A percentile compares a stretch with the other conserved stretches of the same genome.
Evolutionary conservation across 2,888 invertebrate genomes (phyloP).

Genomic region (Vesta saturnalis): DNA sequence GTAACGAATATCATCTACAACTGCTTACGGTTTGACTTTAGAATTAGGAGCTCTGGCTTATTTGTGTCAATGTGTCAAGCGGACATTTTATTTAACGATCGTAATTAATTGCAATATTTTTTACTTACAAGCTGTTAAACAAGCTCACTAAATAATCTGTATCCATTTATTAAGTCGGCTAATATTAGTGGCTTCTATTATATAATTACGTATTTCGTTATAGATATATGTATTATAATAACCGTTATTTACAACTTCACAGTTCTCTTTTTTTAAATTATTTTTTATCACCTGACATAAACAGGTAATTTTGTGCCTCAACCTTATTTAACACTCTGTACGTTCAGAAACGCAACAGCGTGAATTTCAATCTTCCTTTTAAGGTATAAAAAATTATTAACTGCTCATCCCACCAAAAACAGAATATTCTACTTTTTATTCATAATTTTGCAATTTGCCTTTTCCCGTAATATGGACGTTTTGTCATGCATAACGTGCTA

Average conservation of each 20-base stretch:
- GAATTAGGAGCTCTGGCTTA: slow-evolving; percentile 19
- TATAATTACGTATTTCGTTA: not conserved
- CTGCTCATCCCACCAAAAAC: too few relatives aligned
- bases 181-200: not conserved
- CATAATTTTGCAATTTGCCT: too few relatives aligned
- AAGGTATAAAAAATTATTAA: too few relatives aligned
- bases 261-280: too few relatives aligned
- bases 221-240: not conserved
- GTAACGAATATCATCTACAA: not conserved
- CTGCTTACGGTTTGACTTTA: slow-evolving; percentile 13
- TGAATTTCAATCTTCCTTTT: too few relatives aligned
- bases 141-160: not conserved
- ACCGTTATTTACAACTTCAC: not conserved
- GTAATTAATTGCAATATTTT: slow-evolving; percentile 23
- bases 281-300: too few relatives aligned
- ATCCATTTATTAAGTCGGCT: slow-evolving; percentile 8
- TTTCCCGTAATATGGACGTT: too few relatives aligned
- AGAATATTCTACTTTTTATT: too few relatives aligned
- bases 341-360: too few relatives aligned
- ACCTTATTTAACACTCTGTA: too few relatives aligned
- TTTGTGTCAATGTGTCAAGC: slow-evolving; percentile 33
- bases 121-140: slow-evolving; percentile 17
- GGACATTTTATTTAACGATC: slow-evolving; percentile 19
- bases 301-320: too few relatives aligned
- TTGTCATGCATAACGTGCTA: too few relatives aligned